Base-by-base conservation (phyloP, 1,140 invertebrate genomes). In the Drosophila micromelanica region DNA sequence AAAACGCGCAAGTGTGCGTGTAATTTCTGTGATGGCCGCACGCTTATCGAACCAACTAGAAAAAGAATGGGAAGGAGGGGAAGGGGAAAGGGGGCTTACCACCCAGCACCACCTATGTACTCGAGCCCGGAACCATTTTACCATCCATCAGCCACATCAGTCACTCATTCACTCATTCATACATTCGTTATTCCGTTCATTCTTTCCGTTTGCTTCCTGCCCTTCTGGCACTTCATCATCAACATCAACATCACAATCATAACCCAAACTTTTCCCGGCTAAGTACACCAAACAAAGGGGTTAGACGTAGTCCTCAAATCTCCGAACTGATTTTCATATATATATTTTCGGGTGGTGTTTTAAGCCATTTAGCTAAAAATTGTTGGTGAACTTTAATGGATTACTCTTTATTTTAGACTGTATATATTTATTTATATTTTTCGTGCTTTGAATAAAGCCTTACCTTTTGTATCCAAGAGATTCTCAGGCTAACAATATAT, bases 141-240 rank as follows among this genome's bases (percentile, higher is more conserved):
- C 54, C 57, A 73, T 62, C 70, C 70, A 76, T 76, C 74, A 76
- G 63, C n/a, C 65, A 74, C 72, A 74, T 73, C 70, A 68, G 32
- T 35, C 32, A 35, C 32, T 27, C 32, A 35, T 48, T 74, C 65
- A 74, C 43, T 73, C 73, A 57, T 55, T 65, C 74, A 76, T 63
- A 46, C 48, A 73, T 54, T 67, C 55, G 49, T 55, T 64, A 37
- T 45, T 45, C 48, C 6, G 2, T 20, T 15, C 30, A 15, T 45
- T 45, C 27, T 32, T 8, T 60, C 13, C 40, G 23, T 51, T 37
- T 42, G 49, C 32, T 73, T 62, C 65, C 71, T 61, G 62, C 27
- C 61, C 56, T 55, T 43, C 48, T 35, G 49, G 61, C 62, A 73
- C 70, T 73, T 76, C 62, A 73, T 35, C 48, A 51, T 52, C 49